phyloP scores from a whole-genome alignment of 1,140 invertebrate species.

The Drosophila murphyi region DNA sequence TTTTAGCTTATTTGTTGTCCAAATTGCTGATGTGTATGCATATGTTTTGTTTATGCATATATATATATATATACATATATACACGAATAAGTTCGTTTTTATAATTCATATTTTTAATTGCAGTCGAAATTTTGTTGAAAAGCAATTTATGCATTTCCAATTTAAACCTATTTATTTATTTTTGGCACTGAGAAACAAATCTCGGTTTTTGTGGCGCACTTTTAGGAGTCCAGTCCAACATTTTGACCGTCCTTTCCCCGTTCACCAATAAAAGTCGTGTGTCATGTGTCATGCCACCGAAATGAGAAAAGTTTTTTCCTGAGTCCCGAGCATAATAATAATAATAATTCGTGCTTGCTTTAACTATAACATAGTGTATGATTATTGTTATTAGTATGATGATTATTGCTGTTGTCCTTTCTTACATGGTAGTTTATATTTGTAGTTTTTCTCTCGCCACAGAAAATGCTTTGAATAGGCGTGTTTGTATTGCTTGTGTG shows the following conservation, averaged over 20 bases:
- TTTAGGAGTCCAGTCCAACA: conserved; percentile 34
- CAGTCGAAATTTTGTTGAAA: conserved; percentile 42
- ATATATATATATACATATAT: background rate
- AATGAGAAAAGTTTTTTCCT: conserved; percentile 66
- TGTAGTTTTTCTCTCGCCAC: conserved; percentile 12
- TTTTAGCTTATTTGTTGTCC: conserved; percentile 48
- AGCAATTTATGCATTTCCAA: conserved; percentile 55
- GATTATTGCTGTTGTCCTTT: conserved; percentile 31
- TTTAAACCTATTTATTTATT: conserved; percentile 67
- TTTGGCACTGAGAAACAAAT: conserved; percentile 33
- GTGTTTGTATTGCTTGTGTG: conserved; percentile 33
- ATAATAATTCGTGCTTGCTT: conserved; percentile 54
- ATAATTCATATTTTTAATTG: conserved; percentile 53
- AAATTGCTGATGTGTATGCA: conserved; percentile 38
- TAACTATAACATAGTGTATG: conserved; percentile 29
- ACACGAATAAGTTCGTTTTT: conserved; percentile 14
- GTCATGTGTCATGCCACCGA: conserved; percentile 26
- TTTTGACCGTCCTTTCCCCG: background rate
- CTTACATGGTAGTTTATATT: conserved; percentile 31
- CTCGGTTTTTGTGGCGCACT: conserved; percentile 47
- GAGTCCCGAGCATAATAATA: conserved; percentile 14
- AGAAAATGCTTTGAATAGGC: conserved; percentile 6
- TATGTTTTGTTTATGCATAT: background rate
- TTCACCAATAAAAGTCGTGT: background rate
- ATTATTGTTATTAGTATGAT: conserved; percentile 59